Conservation (phyloP, 2,113 vertebrate species). For the Peromyscus leucopus region DNA sequence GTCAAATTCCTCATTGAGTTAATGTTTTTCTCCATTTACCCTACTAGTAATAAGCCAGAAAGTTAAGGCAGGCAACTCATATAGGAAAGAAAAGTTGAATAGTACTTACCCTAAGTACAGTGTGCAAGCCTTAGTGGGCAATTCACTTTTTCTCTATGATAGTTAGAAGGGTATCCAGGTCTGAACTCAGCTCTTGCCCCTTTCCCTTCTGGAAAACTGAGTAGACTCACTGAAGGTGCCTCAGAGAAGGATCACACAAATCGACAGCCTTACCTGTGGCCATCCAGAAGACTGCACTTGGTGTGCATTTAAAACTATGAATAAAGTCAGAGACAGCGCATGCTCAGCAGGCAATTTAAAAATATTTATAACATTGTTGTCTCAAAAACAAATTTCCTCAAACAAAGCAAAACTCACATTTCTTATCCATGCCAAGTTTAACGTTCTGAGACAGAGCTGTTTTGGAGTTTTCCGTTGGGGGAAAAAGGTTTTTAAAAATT, state of each 20-base stretch:
- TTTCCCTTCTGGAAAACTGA: slow-evolving; percentile 83
- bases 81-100: slow-evolving; percentile 80
- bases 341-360: slow-evolving; percentile 80
- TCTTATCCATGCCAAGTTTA: slow-evolving; percentile 78
- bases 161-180: slow-evolving; percentile 70
- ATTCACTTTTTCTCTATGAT: slow-evolving; percentile 75
- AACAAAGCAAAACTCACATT: slow-evolving; percentile 82
- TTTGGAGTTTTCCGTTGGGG: slow-evolving; percentile 79
- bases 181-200: slow-evolving; percentile 71
- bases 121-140: slow-evolving; percentile 73
- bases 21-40: slow-evolving; percentile 63
- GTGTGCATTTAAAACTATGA: slow-evolving; percentile 78
- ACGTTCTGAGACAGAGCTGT: slow-evolving; percentile 78
- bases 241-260: slow-evolving; percentile 83
- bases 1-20: slow-evolving; percentile 65
- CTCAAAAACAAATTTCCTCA: slow-evolving; percentile 86
- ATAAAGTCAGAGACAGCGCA: slow-evolving; percentile 83
- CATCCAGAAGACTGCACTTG: slow-evolving; percentile 84
- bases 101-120: slow-evolving; percentile 80
- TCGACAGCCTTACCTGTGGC: slow-evolving; percentile 83
- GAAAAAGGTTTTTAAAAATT: slow-evolving; percentile 81
- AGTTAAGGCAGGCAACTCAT: slow-evolving; percentile 73
- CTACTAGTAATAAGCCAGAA: slow-evolving; percentile 62
- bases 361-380: slow-evolving; percentile 81
- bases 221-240: slow-evolving; percentile 75